Percentiles rank a stretch among this genome's conserved stretches.
Evolutionary conservation across 35 echinoderm and acorn worm species (phyloP).

Genomic region (Amphiura filiformis): DNA sequence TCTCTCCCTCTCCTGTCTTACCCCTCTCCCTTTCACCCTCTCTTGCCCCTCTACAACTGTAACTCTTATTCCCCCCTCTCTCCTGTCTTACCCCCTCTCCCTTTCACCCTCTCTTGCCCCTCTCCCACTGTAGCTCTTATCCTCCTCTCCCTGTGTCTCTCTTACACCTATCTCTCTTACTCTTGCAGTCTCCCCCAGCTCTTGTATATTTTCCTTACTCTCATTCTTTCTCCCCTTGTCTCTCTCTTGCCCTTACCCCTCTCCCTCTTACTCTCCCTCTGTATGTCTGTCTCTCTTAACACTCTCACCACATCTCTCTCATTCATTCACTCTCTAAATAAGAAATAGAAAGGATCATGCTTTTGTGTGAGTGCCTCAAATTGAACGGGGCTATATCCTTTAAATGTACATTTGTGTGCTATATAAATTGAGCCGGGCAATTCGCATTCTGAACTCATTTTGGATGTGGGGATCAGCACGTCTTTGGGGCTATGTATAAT

Average conservation of each 20-base stretch:
- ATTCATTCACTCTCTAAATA: too few relatives aligned
- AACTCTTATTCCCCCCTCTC: background rate
- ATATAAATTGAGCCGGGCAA: background rate
- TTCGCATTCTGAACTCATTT: background rate
- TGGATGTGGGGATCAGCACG: constrained; percentile 2
- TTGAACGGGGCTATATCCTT: background rate
- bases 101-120: background rate
- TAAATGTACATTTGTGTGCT: background rate
- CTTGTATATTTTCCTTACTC: background rate
- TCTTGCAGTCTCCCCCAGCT: too few relatives aligned
- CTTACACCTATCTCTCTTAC: background rate
- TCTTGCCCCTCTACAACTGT: too few relatives aligned
- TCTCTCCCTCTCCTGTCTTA: too few relatives aligned
- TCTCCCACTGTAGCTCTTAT: background rate
- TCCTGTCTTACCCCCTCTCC: background rate
- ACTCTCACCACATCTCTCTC: background rate
- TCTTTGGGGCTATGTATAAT: constrained; percentile 11
- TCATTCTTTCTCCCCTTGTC: background rate
- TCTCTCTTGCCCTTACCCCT: background rate
- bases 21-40: too few relatives aligned
- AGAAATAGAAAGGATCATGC: background rate
- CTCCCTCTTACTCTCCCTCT: background rate
- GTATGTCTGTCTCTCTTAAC: background rate
- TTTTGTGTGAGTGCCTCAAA: background rate
- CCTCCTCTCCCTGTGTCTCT: background rate